phyloP scores from a whole-genome alignment of 2,797 vertebrate genomes.

The Lepus townsendii region DNA sequence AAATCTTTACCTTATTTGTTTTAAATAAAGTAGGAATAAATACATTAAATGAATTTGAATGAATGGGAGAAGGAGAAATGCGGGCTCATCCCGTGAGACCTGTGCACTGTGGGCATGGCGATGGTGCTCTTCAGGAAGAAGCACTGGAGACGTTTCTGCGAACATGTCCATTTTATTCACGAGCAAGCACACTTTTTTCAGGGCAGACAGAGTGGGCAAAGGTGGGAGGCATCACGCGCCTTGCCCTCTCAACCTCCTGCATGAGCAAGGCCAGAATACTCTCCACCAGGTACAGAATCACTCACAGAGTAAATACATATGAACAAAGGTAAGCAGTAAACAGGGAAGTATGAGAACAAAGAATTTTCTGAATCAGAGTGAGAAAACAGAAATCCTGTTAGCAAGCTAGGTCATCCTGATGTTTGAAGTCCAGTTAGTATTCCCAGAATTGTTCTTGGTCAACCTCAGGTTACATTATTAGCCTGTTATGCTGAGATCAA shows the following conservation, averaged over 20 bases:
- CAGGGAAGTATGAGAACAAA: neutral
- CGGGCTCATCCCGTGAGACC: too few species aligned
- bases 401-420: neutral
- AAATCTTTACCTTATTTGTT: neutral
- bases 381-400: neutral
- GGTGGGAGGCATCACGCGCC: too few species aligned
- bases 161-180: too few species aligned
- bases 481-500: neutral
- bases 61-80: neutral
- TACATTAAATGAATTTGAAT: neutral
- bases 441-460: neutral
- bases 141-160: too few species aligned
- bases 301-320: neutral
- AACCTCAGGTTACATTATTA: neutral
- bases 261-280: too few species aligned
- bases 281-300: too few species aligned
- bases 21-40: neutral
- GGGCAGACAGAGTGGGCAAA: too few species aligned
- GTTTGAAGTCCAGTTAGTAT: neutral
- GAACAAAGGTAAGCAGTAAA: neutral
- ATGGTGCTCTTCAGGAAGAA: too few species aligned
- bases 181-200: too few species aligned
- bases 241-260: too few species aligned
- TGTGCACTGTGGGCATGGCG: too few species aligned
- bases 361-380: neutral